Conservation (phyloP, 1,140 invertebrate species). For the Apis laboriosa region DNA sequence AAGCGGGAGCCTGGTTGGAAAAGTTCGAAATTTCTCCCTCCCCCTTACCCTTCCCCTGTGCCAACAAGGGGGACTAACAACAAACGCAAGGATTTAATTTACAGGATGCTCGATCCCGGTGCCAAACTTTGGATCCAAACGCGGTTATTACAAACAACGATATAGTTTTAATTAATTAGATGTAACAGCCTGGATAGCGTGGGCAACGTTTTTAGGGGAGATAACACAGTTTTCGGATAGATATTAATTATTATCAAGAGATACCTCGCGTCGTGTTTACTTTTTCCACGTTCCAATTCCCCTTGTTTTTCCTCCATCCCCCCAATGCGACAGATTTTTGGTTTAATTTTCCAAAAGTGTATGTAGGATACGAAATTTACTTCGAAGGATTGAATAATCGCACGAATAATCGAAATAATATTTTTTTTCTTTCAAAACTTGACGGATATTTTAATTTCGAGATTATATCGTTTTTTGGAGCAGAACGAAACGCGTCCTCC, state of each 20-base stretch:
- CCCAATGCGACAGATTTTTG: too few relatives aligned
- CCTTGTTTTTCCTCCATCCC: too few relatives aligned
- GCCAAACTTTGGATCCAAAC: not conserved
- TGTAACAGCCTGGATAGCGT: not conserved
- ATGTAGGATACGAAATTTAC: too few relatives aligned
- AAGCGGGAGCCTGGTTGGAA: not conserved
- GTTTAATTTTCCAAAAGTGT: too few relatives aligned
- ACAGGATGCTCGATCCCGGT: constrained; percentile 4
- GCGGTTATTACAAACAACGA: not conserved
- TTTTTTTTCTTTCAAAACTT: too few relatives aligned
- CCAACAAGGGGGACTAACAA: not conserved
- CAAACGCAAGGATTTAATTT: constrained; percentile 23
- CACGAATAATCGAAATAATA: too few relatives aligned
- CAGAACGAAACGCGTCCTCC: too few relatives aligned
- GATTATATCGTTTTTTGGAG: too few relatives aligned
- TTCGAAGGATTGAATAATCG: too few relatives aligned
- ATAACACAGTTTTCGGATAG: not conserved
- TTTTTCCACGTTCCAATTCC: not conserved
- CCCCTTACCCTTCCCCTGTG: not conserved
- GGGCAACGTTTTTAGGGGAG: not conserved
- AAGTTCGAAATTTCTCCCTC: not conserved
- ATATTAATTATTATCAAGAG: constrained; percentile 4
- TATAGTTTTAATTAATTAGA: constrained; percentile 22
- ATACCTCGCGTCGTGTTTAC: not conserved
- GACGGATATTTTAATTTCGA: too few relatives aligned